These are phyloP conservation scores for Nycticebus coucang DNA, from an alignment of 2,113 vertebrate species.

Conservation along the genomic window DNA sequence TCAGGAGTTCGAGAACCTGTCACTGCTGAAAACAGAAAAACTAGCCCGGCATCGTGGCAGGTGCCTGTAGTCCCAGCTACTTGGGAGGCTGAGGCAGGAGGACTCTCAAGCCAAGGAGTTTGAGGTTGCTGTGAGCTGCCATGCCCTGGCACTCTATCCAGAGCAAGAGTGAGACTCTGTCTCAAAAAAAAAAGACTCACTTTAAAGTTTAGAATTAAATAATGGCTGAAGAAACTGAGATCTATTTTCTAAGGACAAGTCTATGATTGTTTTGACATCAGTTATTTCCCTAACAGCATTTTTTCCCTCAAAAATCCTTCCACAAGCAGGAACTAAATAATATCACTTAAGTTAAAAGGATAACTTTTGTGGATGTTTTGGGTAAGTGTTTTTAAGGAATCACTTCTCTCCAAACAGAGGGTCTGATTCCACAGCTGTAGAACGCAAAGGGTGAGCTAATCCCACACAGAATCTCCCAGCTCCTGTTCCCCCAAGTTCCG, in stretches of 20 bases:
- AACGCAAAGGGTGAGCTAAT: background rate
- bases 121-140: too few relatives aligned
- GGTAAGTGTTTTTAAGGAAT: slow-evolving; percentile 19
- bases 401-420: background rate
- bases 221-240: background rate
- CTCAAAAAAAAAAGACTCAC: background rate
- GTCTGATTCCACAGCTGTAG: background rate
- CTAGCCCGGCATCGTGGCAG: too few relatives aligned
- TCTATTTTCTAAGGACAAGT: background rate
- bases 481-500: background rate
- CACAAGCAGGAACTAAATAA: background rate
- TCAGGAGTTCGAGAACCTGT: too few relatives aligned
- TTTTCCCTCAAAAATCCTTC: slow-evolving; percentile 23
- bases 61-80: too few relatives aligned
- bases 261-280: slow-evolving; percentile 17
- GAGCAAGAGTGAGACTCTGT: too few relatives aligned
- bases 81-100: too few relatives aligned
- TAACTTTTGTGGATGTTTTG: background rate
- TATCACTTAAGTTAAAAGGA: slow-evolving; percentile 23
- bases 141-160: too few relatives aligned
- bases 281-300: slow-evolving; percentile 22
- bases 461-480: background rate
- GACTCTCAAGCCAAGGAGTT: too few relatives aligned
- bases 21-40: too few relatives aligned
- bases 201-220: background rate